Evolutionary conservation across 2,113 vertebrate genomes (phyloP).

Genomic region (Limnothrissa miodon): DNA sequence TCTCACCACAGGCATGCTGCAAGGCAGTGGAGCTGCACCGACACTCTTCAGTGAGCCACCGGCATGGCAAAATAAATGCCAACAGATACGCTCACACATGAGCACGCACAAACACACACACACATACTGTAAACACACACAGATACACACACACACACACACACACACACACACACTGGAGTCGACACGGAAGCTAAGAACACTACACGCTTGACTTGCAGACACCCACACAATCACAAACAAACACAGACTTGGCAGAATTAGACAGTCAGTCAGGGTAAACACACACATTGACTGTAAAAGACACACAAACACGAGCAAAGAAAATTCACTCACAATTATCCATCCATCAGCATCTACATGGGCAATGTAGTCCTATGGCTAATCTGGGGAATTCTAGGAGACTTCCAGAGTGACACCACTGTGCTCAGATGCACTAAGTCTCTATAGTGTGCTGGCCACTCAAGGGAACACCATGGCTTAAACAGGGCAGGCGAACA

Average conservation of each 20-base stretch:
- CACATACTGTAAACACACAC: slow-evolving; percentile 35
- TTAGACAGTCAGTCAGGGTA: neutral
- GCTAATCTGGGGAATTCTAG: neutral
- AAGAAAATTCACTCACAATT: neutral
- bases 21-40: too few relatives aligned
- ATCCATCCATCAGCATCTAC: neutral
- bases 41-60: neutral
- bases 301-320: neutral
- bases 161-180: slow-evolving; percentile 29
- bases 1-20: slow-evolving; percentile 3
- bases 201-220: slow-evolving; percentile 26
- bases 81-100: slow-evolving; percentile 18
- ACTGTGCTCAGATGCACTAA: neutral
- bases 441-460: neutral
- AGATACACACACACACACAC: slow-evolving; percentile 41
- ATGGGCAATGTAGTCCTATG: neutral
- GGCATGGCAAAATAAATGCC: neutral
- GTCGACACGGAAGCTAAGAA: slow-evolving; percentile 21
- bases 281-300: neutral
- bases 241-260: neutral
- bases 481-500: neutral
- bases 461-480: neutral
- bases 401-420: neutral
- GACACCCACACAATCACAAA: slow-evolving; percentile 7
- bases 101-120: slow-evolving; percentile 30